phyloP scores from a whole-genome alignment of 2,113 vertebrate species.

The Alces alces region DNA sequence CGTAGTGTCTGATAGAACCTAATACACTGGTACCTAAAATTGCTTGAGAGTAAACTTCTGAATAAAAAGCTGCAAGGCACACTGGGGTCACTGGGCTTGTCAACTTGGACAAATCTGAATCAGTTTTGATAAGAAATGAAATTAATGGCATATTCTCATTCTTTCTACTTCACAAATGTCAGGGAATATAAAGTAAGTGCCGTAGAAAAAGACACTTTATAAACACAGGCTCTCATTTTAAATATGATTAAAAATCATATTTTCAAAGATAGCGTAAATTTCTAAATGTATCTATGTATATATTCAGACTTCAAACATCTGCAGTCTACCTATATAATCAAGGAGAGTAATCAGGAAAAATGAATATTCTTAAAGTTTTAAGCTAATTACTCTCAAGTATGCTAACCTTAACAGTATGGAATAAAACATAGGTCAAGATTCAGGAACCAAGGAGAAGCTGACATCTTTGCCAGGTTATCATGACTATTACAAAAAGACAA shows the following conservation, averaged over 20 bases:
- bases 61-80: background rate
- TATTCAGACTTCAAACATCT: conserved; percentile 27
- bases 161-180: background rate
- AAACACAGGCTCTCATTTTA: background rate
- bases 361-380: conserved; percentile 29
- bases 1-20: background rate
- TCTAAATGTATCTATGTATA: conserved; percentile 25
- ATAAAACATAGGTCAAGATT: background rate
- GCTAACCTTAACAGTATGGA: background rate
- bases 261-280: conserved; percentile 37
- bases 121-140: background rate
- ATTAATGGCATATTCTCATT: background rate
- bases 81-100: background rate
- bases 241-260: conserved; percentile 1
- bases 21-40: background rate
- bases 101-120: background rate
- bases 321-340: conserved; percentile 35
- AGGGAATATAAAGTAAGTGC: background rate
- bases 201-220: background rate
- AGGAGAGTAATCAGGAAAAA: conserved; percentile 38
- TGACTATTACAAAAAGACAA: background rate
- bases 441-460: background rate
- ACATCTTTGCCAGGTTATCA: background rate
- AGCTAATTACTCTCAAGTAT: background rate
- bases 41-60: background rate